Base-by-base conservation (phyloP, 2,797 vertebrate genomes). In the Sarcoramphus papa region DNA sequence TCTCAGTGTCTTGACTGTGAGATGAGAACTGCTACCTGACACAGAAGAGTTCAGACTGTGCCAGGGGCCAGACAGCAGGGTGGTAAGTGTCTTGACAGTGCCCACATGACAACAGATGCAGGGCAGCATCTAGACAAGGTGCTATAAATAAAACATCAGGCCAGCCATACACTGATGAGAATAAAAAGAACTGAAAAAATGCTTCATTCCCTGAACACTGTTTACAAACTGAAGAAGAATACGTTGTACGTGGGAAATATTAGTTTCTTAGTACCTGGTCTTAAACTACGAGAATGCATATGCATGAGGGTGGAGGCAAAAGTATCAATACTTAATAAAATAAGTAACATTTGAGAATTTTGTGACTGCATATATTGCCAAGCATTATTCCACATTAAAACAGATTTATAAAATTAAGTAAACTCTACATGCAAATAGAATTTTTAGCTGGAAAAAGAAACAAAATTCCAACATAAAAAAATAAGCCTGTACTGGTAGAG, bases 201-300 rank as follows among this genome's bases (percentile, higher is more conserved):
- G 31, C 48, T 51, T 79, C 20, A 7, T 73, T 83, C 28, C 74
- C 54, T 60, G 60, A 60, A 80, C 16, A 37, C 48, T 70, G 30
- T 33, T 65, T 74, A 56, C 62, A 57, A 75, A 64, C 45, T 53
- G 62, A 59, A 76, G 6, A 35, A 68, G 54, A 79, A 35, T 16
- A 35, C 0, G 0, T 14, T 28, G 2, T 22, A 0, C 16, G 24
- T 35, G 13, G 50, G 43, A 87, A 95, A 87, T 33, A 53, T 0
- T 57, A 2, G 1, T 62, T 67, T 70, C 23, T 27, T 65, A 78
- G 54, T 25, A 31, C 27, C 6, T 8, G 62, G 37, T 12, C 59
- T 76, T 76, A 35, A 76, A 83, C 31, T 16, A 67, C 1, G 3
- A 76, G 59, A 82, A 65, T 14, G 15, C 20, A 47, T 13, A 41